These are phyloP conservation scores for Microcebus jonahi DNA, from an alignment of 2,113 vertebrate genomes.

Conservation along the genomic window DNA sequence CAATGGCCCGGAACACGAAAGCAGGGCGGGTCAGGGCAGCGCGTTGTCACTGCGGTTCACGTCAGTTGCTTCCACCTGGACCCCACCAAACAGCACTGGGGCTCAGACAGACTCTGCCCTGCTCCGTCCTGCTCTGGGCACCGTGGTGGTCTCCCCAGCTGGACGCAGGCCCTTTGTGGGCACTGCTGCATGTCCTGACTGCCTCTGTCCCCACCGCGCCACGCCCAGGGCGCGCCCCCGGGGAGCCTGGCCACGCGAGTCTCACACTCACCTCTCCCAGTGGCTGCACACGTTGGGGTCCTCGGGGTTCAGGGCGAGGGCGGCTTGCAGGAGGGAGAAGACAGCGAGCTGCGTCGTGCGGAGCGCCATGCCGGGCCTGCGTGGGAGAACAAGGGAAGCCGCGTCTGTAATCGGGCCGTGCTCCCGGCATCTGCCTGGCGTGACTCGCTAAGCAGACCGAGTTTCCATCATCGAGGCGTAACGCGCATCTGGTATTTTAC, in stretches of 20 bases:
- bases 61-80: neutral
- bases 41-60: neutral
- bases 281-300: conserved; percentile 99
- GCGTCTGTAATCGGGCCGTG: neutral
- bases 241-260: conserved; percentile 15
- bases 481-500: conserved; percentile 25
- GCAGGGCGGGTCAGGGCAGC: neutral
- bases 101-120: neutral
- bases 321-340: conserved; percentile 82
- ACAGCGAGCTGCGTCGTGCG: conserved; percentile 80
- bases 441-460: neutral
- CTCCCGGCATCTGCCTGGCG: neutral
- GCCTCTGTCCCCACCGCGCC: neutral
- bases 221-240: neutral
- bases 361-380: conserved; percentile 87
- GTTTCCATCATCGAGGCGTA: neutral
- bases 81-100: neutral
- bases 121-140: neutral
- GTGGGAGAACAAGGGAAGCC: conserved; percentile 22
- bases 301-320: conserved; percentile 93
- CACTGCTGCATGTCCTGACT: neutral
- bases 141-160: neutral
- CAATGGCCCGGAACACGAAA: neutral
- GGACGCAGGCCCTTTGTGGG: neutral
- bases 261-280: conserved; percentile 94